Evolutionary conservation across 1,140 invertebrate species (phyloP).

Genomic region (Nasonia vitripennis): DNA sequence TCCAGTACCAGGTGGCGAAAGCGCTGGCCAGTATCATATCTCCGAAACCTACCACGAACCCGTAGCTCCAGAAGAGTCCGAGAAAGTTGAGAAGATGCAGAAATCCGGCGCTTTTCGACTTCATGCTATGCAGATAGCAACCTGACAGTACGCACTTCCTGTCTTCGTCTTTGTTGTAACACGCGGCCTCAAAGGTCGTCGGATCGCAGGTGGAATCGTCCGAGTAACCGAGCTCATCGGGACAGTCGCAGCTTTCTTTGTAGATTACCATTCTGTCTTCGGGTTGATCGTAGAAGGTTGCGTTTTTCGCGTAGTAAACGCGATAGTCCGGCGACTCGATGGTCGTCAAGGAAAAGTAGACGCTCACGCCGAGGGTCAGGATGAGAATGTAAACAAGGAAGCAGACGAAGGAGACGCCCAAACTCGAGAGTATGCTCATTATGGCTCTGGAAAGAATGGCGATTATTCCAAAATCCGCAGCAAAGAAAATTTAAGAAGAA

Average conservation of each 20-base stretch:
- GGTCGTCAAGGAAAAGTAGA: not conserved
- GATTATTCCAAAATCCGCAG: too few relatives aligned
- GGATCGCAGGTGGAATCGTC: not conserved
- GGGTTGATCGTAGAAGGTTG: too few relatives aligned
- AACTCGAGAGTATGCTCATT: not conserved
- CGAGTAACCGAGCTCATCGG: not conserved
- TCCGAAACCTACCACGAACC: not conserved
- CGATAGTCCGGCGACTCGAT: slow-evolving; percentile 8
- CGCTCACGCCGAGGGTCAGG: not conserved
- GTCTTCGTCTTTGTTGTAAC: not conserved
- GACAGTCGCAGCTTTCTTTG: not conserved
- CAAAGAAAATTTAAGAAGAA: not conserved
- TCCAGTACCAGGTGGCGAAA: slow-evolving; percentile 31
- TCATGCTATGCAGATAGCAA: not conserved
- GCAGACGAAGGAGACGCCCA: not conserved
- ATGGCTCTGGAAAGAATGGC: not conserved
- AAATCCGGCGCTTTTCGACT: not conserved
- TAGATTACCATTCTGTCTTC: too few relatives aligned
- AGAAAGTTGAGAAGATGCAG: slow-evolving; percentile 9
- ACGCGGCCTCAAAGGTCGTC: not conserved
- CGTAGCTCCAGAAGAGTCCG: slow-evolving; percentile 18
- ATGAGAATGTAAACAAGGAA: not conserved
- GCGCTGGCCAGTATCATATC: not conserved
- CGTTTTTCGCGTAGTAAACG: not conserved
- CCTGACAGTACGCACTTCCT: not conserved